phyloP scores from a whole-genome alignment of 2,113 vertebrate species.

The Dryoscopus gambensis region DNA sequence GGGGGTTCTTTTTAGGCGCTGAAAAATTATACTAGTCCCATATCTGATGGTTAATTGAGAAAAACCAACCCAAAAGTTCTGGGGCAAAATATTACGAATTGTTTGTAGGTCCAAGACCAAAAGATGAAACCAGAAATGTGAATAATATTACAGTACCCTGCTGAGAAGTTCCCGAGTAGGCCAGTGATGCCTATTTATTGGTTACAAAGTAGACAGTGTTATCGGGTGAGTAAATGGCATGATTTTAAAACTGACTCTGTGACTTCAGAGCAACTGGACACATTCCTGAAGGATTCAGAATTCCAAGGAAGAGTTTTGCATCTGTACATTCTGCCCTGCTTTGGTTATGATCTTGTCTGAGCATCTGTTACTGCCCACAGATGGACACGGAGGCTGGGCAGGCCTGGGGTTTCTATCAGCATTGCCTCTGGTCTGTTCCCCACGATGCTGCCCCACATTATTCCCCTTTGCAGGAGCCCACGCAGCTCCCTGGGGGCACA shows the following conservation, averaged over 20 bases:
- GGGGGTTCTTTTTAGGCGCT: not conserved
- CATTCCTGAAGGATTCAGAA: not conserved
- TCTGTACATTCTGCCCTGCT: not conserved
- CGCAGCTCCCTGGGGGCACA: not conserved
- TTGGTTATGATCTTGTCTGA: not conserved
- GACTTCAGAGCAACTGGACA: not conserved
- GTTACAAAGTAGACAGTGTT: not conserved
- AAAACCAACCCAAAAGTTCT: not conserved
- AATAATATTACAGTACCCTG: not conserved
- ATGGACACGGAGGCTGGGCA: not conserved
- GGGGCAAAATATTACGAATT: not conserved
- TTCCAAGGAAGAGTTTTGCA: not conserved
- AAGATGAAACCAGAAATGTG: not conserved
- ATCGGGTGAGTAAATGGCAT: not conserved
- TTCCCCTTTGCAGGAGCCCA: not conserved
- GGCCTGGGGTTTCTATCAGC: not conserved
- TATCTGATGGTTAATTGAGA: not conserved
- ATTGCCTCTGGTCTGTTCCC: not conserved
- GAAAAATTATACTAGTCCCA: not conserved
- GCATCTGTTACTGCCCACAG: not conserved
- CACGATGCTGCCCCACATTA: too few relatives aligned
- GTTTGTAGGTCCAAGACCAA: not conserved
- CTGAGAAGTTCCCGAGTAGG: not conserved
- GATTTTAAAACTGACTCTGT: not conserved
- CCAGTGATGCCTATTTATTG: not conserved